Evolutionary conservation across 1,140 invertebrate genomes (phyloP).

Genomic region (Portunus trituberculatus): DNA sequence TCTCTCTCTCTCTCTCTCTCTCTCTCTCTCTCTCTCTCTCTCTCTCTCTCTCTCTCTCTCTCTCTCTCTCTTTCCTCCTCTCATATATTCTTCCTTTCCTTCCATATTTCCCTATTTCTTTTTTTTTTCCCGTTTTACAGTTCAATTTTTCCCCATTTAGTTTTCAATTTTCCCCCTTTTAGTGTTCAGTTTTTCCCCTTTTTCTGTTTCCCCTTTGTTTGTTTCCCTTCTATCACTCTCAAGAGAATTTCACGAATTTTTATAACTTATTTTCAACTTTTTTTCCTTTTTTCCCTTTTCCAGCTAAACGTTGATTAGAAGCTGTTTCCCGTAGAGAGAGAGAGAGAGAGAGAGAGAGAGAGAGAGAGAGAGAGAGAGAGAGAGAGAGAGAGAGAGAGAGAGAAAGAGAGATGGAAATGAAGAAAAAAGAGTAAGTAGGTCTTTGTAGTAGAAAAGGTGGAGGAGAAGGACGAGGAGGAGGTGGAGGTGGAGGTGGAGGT

Average conservation of each 20-base stretch:
- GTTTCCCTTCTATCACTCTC: too few relatives aligned
- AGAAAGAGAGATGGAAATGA: too few relatives aligned
- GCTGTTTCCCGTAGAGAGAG: neutral
- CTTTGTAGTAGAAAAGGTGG: neutral
- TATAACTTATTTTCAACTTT: too few relatives aligned
- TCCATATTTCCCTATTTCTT: neutral
- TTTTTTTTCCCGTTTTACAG: too few relatives aligned
- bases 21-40: conserved; percentile 43
- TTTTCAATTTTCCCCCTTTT: neutral
- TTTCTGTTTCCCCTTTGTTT: too few relatives aligned
- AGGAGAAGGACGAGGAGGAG: neutral
- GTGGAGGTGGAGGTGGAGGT: neutral
- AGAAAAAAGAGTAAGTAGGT: neutral
- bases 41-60: neutral
- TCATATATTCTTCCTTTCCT: neutral
- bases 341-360: neutral
- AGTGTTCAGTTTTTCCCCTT: too few relatives aligned
- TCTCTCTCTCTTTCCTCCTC: neutral
- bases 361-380: conserved; percentile 1
- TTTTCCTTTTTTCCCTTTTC: too few relatives aligned
- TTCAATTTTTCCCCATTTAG: neutral
- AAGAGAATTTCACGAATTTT: too few relatives aligned
- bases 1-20: conserved; percentile 43
- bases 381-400: neutral
- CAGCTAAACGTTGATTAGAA: too few relatives aligned